phyloP scores from a whole-genome alignment of 2,113 vertebrate genomes.

The Emydura subglobosa region DNA sequence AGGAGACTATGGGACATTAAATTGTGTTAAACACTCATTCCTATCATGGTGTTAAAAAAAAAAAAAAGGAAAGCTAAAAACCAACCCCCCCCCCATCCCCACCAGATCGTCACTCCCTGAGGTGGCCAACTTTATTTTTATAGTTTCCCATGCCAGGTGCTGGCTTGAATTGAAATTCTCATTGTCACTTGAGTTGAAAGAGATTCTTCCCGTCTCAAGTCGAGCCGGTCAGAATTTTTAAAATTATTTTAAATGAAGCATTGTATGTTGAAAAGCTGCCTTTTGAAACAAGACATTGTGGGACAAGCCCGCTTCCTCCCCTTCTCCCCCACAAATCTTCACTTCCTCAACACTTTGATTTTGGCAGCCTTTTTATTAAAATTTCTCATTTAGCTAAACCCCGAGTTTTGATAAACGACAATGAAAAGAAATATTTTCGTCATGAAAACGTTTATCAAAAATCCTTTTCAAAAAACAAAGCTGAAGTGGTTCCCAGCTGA shows the following conservation, averaged over 20 bases:
- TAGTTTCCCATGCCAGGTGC: neutral
- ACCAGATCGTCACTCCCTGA: neutral
- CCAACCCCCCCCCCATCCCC: too few relatives aligned
- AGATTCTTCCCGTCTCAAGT: neutral
- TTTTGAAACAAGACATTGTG: neutral
- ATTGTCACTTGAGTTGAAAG: neutral
- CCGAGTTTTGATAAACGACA: neutral
- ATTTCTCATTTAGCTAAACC: neutral
- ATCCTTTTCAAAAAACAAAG: neutral
- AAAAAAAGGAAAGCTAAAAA: neutral
- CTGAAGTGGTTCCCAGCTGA: neutral
- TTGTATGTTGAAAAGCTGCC: too few relatives aligned
- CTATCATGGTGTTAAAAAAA: neutral
- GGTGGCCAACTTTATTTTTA: too few relatives aligned
- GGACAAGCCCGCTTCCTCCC: neutral
- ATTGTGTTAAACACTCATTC: neutral
- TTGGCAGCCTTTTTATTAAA: neutral
- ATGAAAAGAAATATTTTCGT: too few relatives aligned
- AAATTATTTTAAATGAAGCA: neutral
- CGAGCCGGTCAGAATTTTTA: neutral
- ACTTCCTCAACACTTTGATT: neutral
- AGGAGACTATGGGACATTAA: neutral
- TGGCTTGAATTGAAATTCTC: neutral
- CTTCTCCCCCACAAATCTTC: neutral
- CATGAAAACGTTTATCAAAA: neutral